Base-by-base conservation (phyloP, 2,797 vertebrate genomes). In the Leptodactylus fallax region DNA sequence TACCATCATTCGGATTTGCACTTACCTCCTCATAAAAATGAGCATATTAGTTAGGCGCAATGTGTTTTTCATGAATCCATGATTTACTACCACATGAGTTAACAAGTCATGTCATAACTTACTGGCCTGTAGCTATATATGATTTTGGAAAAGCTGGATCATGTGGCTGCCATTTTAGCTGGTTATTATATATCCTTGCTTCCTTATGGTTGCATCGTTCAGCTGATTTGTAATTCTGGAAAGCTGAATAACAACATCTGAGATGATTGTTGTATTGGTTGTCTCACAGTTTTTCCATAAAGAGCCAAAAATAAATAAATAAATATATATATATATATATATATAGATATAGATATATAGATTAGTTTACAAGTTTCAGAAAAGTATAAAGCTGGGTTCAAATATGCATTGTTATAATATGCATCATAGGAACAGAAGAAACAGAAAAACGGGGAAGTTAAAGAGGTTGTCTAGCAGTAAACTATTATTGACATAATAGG, bases 161-260 rank as follows among this genome's bases (percentile, higher is more conserved):
- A 72, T 72, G 47, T 72, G 69, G 69, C 36, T 72, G 16, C 45
- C 69, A 47, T 72, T 72, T 47, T 27, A 19, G 45, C 69, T 72
- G 36, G 36, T 72, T 47, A 21, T 49, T 10, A 36, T 36, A 13
- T 36, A 17, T 71, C 27, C 16, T 14, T 36, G 16, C 27, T 36
- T 14, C 9, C 17, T 45, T 25, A 21, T 47, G 45, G 27, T 69
- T 36, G 13, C 67, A 25, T 67, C 1, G 3, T 14, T 71, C 3
- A 6, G 7, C 1, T 17, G 69, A 71, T 21, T 72, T 72, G 17
- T 72, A 14, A 72, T 49, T 49, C 36, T 19, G 69, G 36, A 72
- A 6, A 45, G 1, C 36, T 36, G 36, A 36, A 4, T 36, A 4
- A 36, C 36, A 36, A 36, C 36, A 17, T 14, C 67, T 17, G 25